Base-by-base conservation (phyloP, 2,113 vertebrate genomes). In the Oostethus manadensis region DNA sequence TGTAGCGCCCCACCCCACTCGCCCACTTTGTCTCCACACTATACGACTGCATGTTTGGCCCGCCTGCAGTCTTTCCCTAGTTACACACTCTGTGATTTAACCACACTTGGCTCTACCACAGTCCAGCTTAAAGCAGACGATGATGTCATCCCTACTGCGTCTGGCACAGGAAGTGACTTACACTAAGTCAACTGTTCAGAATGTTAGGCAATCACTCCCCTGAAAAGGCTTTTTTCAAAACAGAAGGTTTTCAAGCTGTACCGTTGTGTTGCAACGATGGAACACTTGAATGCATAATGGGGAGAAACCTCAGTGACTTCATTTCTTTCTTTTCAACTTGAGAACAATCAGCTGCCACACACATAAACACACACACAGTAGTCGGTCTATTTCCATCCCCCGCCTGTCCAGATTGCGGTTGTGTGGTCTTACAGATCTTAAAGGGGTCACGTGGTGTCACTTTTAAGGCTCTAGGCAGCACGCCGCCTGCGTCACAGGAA, bases 91-190 rank as follows among this genome's bases (percentile, higher is more conserved):
- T 69, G 74, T 83, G 78, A 84, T 81, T 80, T 82, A 74, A 68
- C 81, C 81, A 64, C 81, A 74, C 73, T 84, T 83, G 79, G 83
- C 76, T 66, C 48, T 63, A 61, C 77, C 83, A 82, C 80, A 82
- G 79, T 80, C 77, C 76, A 73, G 60, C 68, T 35, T 74, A 79
- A 78, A 81, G 66, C 66, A 88, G 87, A 84, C 82, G 8, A 46
- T 87, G 87, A 88, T 85, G 82, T 88, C 82, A 88, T 81, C 56
- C 40, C 58, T 0, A 60, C 71, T 33, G 67, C 64, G 43, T 63
- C 64, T 81, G 62, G 62, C 66, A 74, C 78, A 86, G 82, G 81
- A 88, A 84, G 84, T 85, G 82, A 84, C 81, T 76, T 71, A 84
- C 53, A 51, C 60, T 23, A 40, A 63, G 50, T 64, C 54, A 68